These are phyloP conservation scores for Platorchestia sp. DNA, from an alignment of 1,140 invertebrate genomes.

Conservation along the genomic window DNA sequence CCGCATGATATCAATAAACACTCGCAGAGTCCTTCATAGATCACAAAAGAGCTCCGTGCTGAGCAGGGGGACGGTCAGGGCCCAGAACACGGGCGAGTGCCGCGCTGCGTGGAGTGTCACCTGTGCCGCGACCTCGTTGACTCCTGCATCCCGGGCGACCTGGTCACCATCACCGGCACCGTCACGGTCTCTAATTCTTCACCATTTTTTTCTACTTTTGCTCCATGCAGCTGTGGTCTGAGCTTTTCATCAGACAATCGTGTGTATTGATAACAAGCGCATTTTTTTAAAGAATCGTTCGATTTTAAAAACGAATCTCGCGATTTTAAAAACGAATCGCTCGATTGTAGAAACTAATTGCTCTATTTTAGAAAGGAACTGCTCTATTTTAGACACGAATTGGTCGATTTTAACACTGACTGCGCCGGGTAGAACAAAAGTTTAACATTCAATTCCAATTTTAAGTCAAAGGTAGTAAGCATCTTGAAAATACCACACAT, in stretches of 20 bases:
- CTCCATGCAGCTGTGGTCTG: not conserved
- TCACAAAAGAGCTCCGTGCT: too few relatives aligned
- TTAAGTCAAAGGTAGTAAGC: too few relatives aligned
- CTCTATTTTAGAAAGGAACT: too few relatives aligned
- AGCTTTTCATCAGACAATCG: not conserved
- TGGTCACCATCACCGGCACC: constrained; percentile 88
- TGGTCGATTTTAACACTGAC: too few relatives aligned
- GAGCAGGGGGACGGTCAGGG: constrained; percentile 72
- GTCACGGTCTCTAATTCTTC: constrained; percentile 76
- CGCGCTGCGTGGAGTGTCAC: constrained; percentile 89
- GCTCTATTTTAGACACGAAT: too few relatives aligned
- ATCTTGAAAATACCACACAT: too few relatives aligned
- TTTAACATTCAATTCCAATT: too few relatives aligned
- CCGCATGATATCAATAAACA: too few relatives aligned
- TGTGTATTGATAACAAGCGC: not conserved
- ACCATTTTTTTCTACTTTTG: not conserved
- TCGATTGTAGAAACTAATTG: too few relatives aligned
- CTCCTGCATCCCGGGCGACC: constrained; percentile 88
- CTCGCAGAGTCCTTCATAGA: too few relatives aligned
- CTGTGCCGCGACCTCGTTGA: constrained; percentile 89
- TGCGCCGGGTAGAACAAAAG: too few relatives aligned
- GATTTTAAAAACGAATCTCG: not conserved
- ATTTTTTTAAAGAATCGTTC: not conserved
- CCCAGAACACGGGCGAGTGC: constrained; percentile 78
- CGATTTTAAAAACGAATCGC: not conserved